A percentile compares a stretch with the other conserved stretches of the same genome.
These are phyloP conservation scores for Cyrtonyx montezumae DNA, from an alignment of 2,113 vertebrate species.

Conservation along the genomic window DNA sequence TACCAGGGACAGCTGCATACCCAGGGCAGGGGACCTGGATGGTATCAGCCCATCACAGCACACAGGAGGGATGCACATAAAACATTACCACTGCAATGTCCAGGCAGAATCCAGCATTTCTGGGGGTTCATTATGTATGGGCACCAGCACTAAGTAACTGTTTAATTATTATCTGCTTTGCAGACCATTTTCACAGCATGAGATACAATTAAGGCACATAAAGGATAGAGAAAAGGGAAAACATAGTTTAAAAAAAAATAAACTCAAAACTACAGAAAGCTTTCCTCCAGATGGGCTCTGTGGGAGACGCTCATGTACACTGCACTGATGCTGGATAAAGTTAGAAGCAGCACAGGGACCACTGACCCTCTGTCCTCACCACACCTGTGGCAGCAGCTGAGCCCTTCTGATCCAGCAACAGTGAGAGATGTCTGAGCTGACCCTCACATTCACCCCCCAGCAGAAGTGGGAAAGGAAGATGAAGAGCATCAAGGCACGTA, in stretches of 20 bases:
- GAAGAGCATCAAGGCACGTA: neutral
- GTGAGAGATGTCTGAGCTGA: neutral
- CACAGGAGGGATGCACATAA: neutral
- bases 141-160: neutral
- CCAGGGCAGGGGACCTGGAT: neutral
- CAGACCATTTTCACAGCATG: neutral
- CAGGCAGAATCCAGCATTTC: neutral
- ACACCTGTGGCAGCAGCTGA: neutral
- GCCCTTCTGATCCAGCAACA: neutral
- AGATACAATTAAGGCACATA: neutral
- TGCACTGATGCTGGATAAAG: neutral
- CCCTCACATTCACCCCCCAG: neutral
- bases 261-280: neutral
- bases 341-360: neutral
- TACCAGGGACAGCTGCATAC: neutral
- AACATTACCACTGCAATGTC: neutral
- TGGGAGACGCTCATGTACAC: neutral
- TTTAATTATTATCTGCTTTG: neutral
- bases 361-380: neutral
- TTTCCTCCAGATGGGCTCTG: neutral
- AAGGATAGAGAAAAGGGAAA: neutral
- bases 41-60: neutral
- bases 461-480: accelerated
- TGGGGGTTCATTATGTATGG: neutral
- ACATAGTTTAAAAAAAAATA: neutral